phyloP scores from a whole-genome alignment of 2,888 invertebrate genomes.

The Mimachlamys varia region DNA sequence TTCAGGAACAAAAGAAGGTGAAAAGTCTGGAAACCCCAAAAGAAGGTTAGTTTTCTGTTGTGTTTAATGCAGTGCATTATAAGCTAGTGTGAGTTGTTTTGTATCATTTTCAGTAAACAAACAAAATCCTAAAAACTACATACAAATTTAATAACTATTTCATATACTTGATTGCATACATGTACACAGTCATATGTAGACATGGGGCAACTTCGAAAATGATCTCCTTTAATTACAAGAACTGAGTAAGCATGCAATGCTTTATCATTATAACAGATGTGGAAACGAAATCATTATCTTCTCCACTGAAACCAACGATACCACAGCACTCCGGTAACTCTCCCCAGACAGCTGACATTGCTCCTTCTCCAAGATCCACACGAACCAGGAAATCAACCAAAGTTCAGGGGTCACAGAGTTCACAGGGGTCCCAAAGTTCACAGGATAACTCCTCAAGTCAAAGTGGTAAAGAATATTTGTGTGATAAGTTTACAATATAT shows the following conservation, averaged over 20 bases:
- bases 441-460: not conserved
- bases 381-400: not conserved
- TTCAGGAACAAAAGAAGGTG: not conserved
- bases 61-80: not conserved
- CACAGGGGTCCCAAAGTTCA: conserved; percentile 12
- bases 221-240: too few relatives aligned
- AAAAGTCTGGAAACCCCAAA: not conserved
- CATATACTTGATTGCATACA: too few relatives aligned
- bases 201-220: too few relatives aligned
- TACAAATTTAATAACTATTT: too few relatives aligned
- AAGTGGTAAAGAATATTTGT: not conserved
- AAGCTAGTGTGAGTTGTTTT: not conserved
- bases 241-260: too few relatives aligned
- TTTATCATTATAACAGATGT: not conserved
- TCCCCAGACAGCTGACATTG: not conserved
- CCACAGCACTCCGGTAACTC: not conserved
- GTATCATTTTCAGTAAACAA: too few relatives aligned
- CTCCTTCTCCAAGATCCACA: conserved; percentile 1
- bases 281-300: not conserved
- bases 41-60: not conserved
- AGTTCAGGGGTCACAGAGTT: not conserved
- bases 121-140: too few relatives aligned
- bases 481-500: too few relatives aligned
- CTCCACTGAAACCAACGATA: not conserved
- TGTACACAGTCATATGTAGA: too few relatives aligned